Conservation (phyloP, 2,888 invertebrate genomes). For the Pristionchus arcanus region DNA sequence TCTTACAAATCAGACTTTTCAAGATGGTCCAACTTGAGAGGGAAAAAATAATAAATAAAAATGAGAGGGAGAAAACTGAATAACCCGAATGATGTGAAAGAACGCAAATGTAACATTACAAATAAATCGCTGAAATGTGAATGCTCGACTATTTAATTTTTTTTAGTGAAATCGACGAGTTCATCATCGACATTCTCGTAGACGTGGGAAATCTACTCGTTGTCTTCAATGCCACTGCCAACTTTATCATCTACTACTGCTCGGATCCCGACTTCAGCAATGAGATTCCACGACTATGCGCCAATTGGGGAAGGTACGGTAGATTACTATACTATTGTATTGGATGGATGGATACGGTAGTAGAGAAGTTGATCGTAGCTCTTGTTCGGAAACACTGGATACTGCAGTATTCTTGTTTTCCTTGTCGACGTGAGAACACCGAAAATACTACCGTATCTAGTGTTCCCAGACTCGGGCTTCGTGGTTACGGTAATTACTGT, state of each 20-base stretch:
- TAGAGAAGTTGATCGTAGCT: too few species aligned
- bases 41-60: too few species aligned
- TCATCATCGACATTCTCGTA: constrained; percentile 70
- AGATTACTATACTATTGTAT: background rate
- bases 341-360: background rate
- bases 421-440: too few species aligned
- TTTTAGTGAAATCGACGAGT: constrained; percentile 29
- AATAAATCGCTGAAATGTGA: background rate
- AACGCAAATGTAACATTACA: too few species aligned
- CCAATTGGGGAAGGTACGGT: constrained; percentile 44
- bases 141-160: background rate
- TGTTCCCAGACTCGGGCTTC: background rate
- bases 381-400: too few species aligned
- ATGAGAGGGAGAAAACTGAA: too few species aligned
- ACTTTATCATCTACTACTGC: constrained; percentile 72
- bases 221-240: constrained; percentile 76
- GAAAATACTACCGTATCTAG: too few species aligned
- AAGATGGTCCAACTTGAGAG: too few species aligned
- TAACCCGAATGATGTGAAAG: too few species aligned
- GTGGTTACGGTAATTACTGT: background rate
- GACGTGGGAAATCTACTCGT: constrained; percentile 76
- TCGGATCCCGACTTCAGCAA: constrained; percentile 65
- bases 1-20: too few species aligned
- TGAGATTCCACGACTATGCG: background rate
- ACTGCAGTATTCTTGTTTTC: too few species aligned